Evolutionary conservation across 2,113 vertebrate species (phyloP).

Genomic region (Pelmatolapia mariae): DNA sequence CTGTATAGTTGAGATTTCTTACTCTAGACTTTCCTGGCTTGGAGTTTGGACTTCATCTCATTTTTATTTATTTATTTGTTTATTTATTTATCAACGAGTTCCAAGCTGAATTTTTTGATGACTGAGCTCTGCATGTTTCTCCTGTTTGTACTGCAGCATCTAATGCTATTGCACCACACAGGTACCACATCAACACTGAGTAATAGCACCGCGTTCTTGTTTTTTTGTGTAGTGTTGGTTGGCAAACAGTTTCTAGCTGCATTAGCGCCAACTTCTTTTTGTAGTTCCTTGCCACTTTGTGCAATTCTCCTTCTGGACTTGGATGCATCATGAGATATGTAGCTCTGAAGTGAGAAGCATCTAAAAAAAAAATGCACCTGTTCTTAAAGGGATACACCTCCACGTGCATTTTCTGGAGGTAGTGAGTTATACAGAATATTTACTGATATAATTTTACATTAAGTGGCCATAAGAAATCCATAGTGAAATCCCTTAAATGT

Average conservation of each 20-base stretch:
- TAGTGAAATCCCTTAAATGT: background rate
- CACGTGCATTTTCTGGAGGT: background rate
- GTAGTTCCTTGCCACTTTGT: background rate
- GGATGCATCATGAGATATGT: background rate
- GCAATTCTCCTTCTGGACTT: background rate
- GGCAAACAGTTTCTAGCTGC: background rate
- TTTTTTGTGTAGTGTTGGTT: background rate
- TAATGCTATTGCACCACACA: background rate
- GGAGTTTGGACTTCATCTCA: background rate
- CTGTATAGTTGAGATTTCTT: background rate
- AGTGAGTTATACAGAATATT: background rate
- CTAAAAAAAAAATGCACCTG: background rate
- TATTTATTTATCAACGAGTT: background rate
- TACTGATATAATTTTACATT: background rate
- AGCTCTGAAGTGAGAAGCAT: background rate
- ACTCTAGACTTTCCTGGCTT: background rate
- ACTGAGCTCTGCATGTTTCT: background rate
- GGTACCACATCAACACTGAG: background rate
- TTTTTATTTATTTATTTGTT: background rate
- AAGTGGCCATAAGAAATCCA: background rate
- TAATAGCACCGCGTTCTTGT: background rate
- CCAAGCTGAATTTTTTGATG: background rate
- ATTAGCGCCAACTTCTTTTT: background rate
- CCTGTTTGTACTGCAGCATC: background rate
- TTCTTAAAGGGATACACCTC: background rate